Conservation (phyloP, 92 coral and sea anemone genomes). For the Paramuricea clavata region DNA sequence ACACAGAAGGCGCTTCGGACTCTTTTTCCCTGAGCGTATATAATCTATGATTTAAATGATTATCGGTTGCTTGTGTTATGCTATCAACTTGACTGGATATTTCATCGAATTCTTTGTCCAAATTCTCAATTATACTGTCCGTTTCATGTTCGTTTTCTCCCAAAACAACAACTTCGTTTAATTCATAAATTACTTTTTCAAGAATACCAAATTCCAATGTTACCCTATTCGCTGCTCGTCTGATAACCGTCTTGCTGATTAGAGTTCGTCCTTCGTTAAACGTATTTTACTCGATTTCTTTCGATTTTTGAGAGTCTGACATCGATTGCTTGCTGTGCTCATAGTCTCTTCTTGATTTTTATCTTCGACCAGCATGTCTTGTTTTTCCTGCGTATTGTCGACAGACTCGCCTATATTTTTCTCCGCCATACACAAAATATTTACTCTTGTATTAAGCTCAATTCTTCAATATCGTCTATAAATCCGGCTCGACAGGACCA, state of each 20-base stretch:
- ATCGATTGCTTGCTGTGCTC: conserved; percentile 33
- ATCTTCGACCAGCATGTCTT: not conserved
- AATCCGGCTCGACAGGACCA: too few relatives aligned
- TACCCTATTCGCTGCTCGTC: conserved; percentile 4
- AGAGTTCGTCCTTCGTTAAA: not conserved
- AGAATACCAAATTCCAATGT: conserved; percentile 10
- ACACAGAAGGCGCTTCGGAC: not conserved
- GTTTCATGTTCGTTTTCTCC: too few relatives aligned
- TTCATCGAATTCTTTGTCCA: conserved; percentile 35
- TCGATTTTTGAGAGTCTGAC: not conserved
- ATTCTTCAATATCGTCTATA: too few relatives aligned
- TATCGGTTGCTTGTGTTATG: not conserved
- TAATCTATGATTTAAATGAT: not conserved
- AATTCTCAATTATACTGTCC: conserved; percentile 10
- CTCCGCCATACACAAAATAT: conserved; percentile 10
- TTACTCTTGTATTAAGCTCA: too few relatives aligned
- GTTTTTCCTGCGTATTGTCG: conserved; percentile 4
- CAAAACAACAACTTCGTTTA: conserved; percentile 9
- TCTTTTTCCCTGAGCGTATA: not conserved
- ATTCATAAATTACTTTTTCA: conserved; percentile 7
- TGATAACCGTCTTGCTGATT: conserved; percentile 3
- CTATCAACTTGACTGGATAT: conserved; percentile 3
- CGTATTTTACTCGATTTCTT: not conserved
- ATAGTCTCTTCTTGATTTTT: not conserved
- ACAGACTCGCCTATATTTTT: not conserved